Evolutionary conservation across 2,113 vertebrate genomes (phyloP), one percentile per base, ranked within the genome.

Genomic region (Anoura caudifer): DNA sequence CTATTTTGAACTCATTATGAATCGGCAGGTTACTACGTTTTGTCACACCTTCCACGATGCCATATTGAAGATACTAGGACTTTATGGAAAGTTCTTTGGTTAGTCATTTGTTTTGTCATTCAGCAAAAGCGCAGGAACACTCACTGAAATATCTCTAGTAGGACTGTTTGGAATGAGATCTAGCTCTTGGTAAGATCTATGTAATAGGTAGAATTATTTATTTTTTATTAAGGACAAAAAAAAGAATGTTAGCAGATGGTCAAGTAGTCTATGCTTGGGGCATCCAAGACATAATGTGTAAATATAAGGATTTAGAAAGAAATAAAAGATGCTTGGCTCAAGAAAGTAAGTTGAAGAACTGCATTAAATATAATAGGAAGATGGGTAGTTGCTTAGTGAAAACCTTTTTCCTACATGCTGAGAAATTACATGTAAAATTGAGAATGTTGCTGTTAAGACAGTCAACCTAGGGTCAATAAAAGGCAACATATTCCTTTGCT

Each of bases 201-300:
- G 11, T 85, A 63, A 70, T 16, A 73, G 24, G 56, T 65, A 59
- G 36, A 90, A 69, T 93, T 38, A 65, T 28, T 90, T 45, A 26
- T 73, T 61, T 61, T 80, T 84, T 79, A 81, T n/a, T 95, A 85
- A 50, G 56, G 72, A 54, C 80, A 26, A 13, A 80, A 13, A 77
- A 59, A 26, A 59, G 56, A 59, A 61, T 28, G 59, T 61, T 84
- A 75, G 33, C 24, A 47, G 28, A 2, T 82, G 52, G 79, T 20
- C 73, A 50, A 8, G 50, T 89, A 50, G 20, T 92, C 12, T 69
- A 1, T 69, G 7, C 31, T 69, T 2, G 3, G 79, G 16, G 45
- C 56, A 52, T 2, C 20, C 0, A 20, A 56, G 15, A 41, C 3
- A 14, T 79, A 24, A n/a, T 75, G 36, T 82, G 10, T 5, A 84